A percentile compares a stretch with the other conserved stretches of the same genome.
Conservation (phyloP, 2,113 vertebrate genomes). For the Clarias batrachus region DNA sequence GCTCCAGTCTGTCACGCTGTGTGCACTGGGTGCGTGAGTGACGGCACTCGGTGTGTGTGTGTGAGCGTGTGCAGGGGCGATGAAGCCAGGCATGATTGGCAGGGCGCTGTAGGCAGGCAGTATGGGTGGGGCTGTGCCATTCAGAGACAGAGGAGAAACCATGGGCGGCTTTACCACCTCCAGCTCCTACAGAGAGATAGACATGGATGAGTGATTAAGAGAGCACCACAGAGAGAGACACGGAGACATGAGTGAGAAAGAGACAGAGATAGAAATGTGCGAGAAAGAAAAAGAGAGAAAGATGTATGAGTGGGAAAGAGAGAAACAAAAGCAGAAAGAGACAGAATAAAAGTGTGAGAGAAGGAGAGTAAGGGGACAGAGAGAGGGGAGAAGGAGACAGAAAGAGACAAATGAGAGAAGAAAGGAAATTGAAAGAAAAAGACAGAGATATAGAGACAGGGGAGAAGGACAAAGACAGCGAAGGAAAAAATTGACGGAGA, state of each 20-base stretch:
- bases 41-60: slow-evolving; percentile 58
- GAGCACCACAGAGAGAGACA: not conserved
- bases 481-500: not conserved
- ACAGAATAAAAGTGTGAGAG: not conserved
- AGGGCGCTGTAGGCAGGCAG: slow-evolving; percentile 74
- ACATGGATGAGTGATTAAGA: not conserved
- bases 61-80: slow-evolving; percentile 66
- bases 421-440: not conserved
- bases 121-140: slow-evolving; percentile 66
- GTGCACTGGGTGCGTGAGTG: slow-evolving; percentile 55
- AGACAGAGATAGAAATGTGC: not conserved
- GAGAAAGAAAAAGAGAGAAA: not conserved
- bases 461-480: not conserved
- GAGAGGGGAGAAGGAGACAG: not conserved
- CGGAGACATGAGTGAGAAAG: not conserved
- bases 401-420: not conserved
- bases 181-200: slow-evolving; percentile 44
- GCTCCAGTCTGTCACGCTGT: slow-evolving; percentile 71
- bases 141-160: slow-evolving; percentile 69
- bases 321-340: not conserved
- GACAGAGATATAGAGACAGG: not conserved
- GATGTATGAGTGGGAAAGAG: not conserved
- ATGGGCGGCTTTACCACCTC: slow-evolving; percentile 57
- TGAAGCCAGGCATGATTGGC: slow-evolving; percentile 74
- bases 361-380: not conserved